A percentile compares a stretch with the other conserved stretches of the same genome.
phyloP scores from a whole-genome alignment of 2,888 invertebrate genomes.

The Lithophane ornitopus region DNA sequence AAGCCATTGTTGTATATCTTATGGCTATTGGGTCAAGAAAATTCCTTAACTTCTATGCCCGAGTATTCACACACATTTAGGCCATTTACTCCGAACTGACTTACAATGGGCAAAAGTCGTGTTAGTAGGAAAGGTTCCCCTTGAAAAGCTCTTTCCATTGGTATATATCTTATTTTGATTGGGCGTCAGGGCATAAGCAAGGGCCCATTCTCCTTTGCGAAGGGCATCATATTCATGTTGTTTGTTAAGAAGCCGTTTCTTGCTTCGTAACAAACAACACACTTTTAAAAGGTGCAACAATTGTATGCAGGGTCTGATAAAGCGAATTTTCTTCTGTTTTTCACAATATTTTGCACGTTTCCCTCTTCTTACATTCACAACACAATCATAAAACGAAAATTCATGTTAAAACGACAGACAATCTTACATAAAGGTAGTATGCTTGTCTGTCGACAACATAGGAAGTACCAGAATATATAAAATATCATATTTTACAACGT shows the following conservation, averaged over 20 bases:
- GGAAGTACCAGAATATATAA: neutral
- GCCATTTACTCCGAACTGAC: too few species aligned
- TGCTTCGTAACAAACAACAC: neutral
- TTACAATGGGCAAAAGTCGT: too few species aligned
- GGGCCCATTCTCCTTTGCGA: too few species aligned
- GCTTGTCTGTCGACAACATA: neutral
- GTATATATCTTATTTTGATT: too few species aligned
- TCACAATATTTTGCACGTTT: neutral
- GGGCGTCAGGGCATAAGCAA: too few species aligned
- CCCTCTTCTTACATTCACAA: neutral
- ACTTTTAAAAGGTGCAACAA: neutral
- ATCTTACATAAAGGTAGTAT: neutral
- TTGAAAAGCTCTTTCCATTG: too few species aligned
- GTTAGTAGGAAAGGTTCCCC: too few species aligned
- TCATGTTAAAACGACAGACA: neutral
- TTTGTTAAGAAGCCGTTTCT: too few species aligned
- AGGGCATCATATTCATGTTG: neutral
- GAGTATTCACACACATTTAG: too few species aligned
- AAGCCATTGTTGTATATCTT: too few species aligned
- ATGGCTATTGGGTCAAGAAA: too few species aligned
- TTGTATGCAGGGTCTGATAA: neutral
- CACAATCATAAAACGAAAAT: neutral
- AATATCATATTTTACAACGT: neutral
- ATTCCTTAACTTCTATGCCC: too few species aligned
- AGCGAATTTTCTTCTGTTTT: neutral